Evolutionary conservation across 1,140 invertebrate species (phyloP), one percentile per base, ranked within the genome.

Genomic region (Anastrepha ludens): DNA sequence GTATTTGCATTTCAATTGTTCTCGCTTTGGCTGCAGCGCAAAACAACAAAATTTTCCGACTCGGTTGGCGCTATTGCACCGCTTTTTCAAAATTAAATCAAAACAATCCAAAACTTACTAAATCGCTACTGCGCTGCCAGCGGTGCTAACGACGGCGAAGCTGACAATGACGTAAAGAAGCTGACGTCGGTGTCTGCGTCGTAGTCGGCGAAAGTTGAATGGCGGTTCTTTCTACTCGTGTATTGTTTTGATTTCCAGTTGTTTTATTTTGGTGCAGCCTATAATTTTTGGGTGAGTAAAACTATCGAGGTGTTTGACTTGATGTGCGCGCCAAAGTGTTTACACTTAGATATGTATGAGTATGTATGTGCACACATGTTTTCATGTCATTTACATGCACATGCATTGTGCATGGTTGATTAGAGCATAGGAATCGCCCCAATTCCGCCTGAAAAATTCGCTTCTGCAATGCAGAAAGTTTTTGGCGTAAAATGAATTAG

Each of bases 41-140:
- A 62, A 62, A 74, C 7, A 47, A 47, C 41, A 47, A 44, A 50
- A 47, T 41, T 44, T 17, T 5, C 44, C 47, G 44, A 17, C 9
- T 74, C 13, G 17, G 6, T 74, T 81, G 44, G 44, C 9, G 44
- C 11, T 81, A 50, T 55, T 81, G 74, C 17, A 20, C 0, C n/a
- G 74, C 47, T 20, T 81, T 81, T 81, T 81, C 74, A 81, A 58
- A 81, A 81, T 81, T 47, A 81, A 81, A 81, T 81, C 74, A 81
- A 81, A 81, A 81, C 74, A 81, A 81, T 81, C 50, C 74, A 58
- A 81, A 50, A 81, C 74, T 47, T 81, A 9, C 15, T 8, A 55
- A 81, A 55, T 55, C 39, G 7, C 44, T 55, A 55, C 20, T 9
- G 74, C 70, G 41, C 15, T 44, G 70, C 29, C 41, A 55, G 47